Evolutionary conservation across 2,797 vertebrate genomes (phyloP).

Genomic region (Microhierax caerulescens): DNA sequence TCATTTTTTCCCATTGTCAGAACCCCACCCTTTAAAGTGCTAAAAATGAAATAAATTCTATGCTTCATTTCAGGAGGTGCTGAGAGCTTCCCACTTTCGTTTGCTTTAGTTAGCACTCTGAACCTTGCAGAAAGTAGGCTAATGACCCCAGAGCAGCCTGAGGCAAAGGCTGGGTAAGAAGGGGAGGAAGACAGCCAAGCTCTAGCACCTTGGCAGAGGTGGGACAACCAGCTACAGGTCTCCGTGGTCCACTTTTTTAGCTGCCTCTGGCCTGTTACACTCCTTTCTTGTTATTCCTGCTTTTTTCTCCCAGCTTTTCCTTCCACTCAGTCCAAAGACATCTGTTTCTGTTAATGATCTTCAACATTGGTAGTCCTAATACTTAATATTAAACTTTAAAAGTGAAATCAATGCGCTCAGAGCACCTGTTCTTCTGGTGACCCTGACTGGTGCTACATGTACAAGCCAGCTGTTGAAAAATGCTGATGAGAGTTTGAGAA

Average conservation of each 20-base stretch:
- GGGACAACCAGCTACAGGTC: background rate
- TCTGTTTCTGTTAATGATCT: background rate
- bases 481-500: background rate
- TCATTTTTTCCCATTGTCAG: background rate
- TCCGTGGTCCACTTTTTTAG: background rate
- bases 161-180: background rate
- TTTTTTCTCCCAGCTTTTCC: background rate
- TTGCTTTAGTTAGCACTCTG: background rate
- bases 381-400: background rate
- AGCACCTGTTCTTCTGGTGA: background rate
- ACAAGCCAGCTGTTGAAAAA: background rate
- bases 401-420: background rate
- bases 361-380: background rate
- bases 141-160: background rate
- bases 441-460: fast-evolving
- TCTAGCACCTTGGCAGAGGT: background rate
- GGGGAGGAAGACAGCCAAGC: background rate
- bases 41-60: background rate
- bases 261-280: background rate
- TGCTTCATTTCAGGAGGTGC: background rate
- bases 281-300: background rate
- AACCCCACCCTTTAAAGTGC: background rate
- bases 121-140: background rate
- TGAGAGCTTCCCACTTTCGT: background rate
- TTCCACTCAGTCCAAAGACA: background rate